Conservation (phyloP, 2,797 vertebrate species). For the Pantherophis vulpinus region DNA sequence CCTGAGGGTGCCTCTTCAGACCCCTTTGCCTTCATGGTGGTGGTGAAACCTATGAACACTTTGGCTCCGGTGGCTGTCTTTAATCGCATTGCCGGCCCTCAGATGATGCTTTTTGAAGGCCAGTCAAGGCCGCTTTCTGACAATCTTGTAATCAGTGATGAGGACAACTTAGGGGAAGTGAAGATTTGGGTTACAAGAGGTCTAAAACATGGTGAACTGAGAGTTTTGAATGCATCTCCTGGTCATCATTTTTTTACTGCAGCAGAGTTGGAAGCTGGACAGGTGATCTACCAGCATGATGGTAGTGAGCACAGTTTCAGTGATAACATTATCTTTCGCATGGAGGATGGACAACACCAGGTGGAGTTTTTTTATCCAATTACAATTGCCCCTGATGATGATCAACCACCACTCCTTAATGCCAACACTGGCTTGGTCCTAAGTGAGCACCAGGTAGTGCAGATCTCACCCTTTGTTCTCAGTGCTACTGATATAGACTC, state of each 20-base stretch:
- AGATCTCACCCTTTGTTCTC: slow-evolving; percentile 84
- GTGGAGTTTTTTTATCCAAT: slow-evolving; percentile 88
- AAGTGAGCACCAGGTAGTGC: slow-evolving; percentile 81
- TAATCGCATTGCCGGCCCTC: slow-evolving; percentile 66
- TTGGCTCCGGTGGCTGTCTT: slow-evolving; percentile 81
- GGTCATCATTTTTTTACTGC: slow-evolving; percentile 78
- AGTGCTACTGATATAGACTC: slow-evolving; percentile 87
- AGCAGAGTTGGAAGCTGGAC: slow-evolving; percentile 75
- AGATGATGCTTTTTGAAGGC: slow-evolving; percentile 84
- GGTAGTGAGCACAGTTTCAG: slow-evolving; percentile 84
- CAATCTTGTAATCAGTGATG: slow-evolving; percentile 83
- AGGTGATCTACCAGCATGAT: slow-evolving; percentile 84
- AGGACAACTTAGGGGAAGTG: slow-evolving; percentile 82
- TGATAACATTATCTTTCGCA: slow-evolving; percentile 84
- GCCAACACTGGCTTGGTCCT: slow-evolving; percentile 81
- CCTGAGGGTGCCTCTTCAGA: slow-evolving; percentile 79
- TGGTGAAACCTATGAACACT: slow-evolving; percentile 85
- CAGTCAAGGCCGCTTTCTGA: slow-evolving; percentile 80
- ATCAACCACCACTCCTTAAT: slow-evolving; percentile 82
- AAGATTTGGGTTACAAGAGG: slow-evolving; percentile 77
- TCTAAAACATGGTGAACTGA: slow-evolving; percentile 78
- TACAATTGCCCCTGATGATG: slow-evolving; percentile 82
- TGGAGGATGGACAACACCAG: slow-evolving; percentile 81
- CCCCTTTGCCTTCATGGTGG: slow-evolving; percentile 83
- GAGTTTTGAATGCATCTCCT: slow-evolving; percentile 56